A percentile compares a stretch with the other conserved stretches of the same genome.
phyloP scores from a whole-genome alignment of 1,140 invertebrate genomes.

The Cyclina sinensis region DNA sequence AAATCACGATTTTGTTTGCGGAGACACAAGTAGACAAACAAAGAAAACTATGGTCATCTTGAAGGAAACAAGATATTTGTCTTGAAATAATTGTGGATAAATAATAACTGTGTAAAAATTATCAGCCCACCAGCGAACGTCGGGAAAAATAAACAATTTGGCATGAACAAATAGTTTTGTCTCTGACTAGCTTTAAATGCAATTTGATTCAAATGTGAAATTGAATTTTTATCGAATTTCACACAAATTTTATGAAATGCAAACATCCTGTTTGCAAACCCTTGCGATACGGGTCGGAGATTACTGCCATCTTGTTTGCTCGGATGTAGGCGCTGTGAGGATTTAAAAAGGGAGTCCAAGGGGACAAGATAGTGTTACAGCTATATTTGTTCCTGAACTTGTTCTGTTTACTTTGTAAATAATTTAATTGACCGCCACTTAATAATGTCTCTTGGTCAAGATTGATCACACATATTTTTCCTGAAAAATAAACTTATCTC shows the following conservation, averaged over 20 bases:
- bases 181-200: background rate
- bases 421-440: conserved; percentile 7
- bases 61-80: too few species aligned
- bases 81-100: too few species aligned
- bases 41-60: too few species aligned
- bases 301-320: conserved; percentile 58
- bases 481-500: too few species aligned
- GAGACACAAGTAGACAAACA: too few species aligned
- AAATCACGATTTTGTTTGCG: too few species aligned
- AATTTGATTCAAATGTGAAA: conserved; percentile 4
- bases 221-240: conserved; percentile 32
- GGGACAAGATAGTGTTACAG: conserved; percentile 33
- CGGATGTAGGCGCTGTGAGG: background rate
- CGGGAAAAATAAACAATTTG: too few species aligned
- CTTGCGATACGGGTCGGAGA: conserved; percentile 8
- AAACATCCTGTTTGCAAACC: conserved; percentile 53
- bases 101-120: too few species aligned
- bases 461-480: too few species aligned
- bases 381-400: conserved; percentile 2
- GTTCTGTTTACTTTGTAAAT: conserved; percentile 38
- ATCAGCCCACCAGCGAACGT: too few species aligned
- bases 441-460: too few species aligned
- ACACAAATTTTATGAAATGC: conserved; percentile 18
- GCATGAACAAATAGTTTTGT: background rate
- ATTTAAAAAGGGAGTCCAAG: background rate